Conservation (phyloP, 35 echinoderm and acorn worm species). For the Diadema setosum region DNA sequence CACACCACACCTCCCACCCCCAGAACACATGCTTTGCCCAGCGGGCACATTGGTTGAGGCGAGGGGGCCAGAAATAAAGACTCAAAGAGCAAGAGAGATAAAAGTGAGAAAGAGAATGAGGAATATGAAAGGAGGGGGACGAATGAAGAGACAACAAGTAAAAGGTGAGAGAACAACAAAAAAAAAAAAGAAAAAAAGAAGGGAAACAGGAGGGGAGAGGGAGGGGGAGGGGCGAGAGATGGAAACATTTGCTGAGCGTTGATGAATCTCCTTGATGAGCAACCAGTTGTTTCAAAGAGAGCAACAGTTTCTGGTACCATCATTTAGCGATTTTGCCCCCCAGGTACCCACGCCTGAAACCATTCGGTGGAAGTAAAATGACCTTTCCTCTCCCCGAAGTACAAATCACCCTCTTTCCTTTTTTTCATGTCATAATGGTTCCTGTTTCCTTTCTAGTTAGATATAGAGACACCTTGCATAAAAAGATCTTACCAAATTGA, state of each 20-base stretch:
- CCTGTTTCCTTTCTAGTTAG: not conserved
- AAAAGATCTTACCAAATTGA: not conserved
- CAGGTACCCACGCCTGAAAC: not conserved
- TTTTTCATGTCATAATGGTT: not conserved
- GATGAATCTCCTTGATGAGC: not conserved
- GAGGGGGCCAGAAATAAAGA: not conserved
- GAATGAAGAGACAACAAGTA: not conserved
- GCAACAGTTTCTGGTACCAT: constrained; percentile 11
- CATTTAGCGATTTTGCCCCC: not conserved
- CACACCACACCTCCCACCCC: not conserved
- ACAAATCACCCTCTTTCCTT: not conserved
- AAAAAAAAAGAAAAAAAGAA: not conserved
- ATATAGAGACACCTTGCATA: no score
- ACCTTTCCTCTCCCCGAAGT: not conserved
- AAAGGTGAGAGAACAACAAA: not conserved
- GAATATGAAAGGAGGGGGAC: not conserved
- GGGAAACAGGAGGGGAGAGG: not conserved
- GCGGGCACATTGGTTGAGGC: not conserved
- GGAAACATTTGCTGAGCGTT: constrained; percentile 7
- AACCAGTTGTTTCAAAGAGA: not conserved
- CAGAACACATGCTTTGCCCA: not conserved
- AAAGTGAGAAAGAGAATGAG: not conserved
- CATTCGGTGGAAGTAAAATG: constrained; percentile 13
- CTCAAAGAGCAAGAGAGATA: no score
- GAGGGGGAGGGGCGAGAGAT: not conserved